These are phyloP conservation scores for Trichechus manatus DNA, from an alignment of 2,113 vertebrate genomes.

Conservation along the genomic window DNA sequence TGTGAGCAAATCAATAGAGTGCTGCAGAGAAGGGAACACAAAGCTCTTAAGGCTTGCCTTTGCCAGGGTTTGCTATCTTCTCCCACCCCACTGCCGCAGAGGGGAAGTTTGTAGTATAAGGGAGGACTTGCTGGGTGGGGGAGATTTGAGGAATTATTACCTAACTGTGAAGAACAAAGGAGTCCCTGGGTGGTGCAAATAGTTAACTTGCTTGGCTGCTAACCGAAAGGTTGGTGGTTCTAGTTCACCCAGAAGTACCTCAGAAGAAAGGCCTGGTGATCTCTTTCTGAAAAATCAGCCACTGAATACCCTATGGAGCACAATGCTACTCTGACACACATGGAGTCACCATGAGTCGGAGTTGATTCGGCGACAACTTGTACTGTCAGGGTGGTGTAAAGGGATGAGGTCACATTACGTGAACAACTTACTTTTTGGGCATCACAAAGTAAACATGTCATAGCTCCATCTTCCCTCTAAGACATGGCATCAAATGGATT, in stretches of 20 bases:
- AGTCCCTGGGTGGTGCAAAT: background rate
- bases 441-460: background rate
- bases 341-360: background rate
- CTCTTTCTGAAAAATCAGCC: background rate
- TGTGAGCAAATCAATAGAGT: constrained; percentile 67
- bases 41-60: background rate
- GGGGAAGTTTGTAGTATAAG: background rate
- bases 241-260: background rate
- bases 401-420: background rate
- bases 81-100: background rate
- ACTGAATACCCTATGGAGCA: background rate
- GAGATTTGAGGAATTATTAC: background rate
- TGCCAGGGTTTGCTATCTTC: background rate
- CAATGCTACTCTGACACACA: background rate
- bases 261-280: background rate
- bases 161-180: background rate
- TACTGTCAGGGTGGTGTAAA: background rate
- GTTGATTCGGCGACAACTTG: background rate
- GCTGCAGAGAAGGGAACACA: constrained; percentile 12
- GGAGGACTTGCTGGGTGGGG: background rate
- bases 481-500: background rate
- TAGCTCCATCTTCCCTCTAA: background rate
- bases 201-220: background rate
- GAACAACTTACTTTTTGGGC: background rate
- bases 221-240: background rate